These are phyloP conservation scores for Gortyna flavago DNA, from an alignment of 2,888 invertebrate species.

Conservation along the genomic window DNA sequence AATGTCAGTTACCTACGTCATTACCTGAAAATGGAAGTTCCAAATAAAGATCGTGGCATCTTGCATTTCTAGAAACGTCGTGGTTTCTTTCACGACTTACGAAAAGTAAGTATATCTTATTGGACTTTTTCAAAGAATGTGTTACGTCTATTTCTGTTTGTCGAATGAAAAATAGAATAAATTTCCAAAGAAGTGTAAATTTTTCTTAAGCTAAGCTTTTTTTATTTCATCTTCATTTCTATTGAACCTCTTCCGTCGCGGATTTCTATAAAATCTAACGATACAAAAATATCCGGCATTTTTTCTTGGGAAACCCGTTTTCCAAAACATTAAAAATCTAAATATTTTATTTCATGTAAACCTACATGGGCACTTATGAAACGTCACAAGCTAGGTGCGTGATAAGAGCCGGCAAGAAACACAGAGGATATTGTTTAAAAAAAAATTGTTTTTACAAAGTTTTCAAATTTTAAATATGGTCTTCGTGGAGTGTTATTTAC, in stretches of 20 bases:
- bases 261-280: slow-evolving; percentile 9
- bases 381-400: neutral
- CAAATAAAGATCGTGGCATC: neutral
- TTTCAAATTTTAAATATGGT: too few relatives aligned
- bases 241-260: slow-evolving; percentile 6
- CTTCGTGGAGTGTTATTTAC: too few relatives aligned
- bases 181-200: neutral
- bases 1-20: neutral
- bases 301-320: neutral
- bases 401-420: neutral
- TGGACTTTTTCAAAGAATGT: neutral
- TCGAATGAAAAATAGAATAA: neutral
- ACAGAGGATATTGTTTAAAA: too few relatives aligned
- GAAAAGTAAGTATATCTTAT: neutral
- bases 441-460: too few relatives aligned
- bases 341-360: neutral
- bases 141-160: neutral
- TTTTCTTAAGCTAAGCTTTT: slow-evolving; percentile 18
- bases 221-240: slow-evolving; percentile 36
- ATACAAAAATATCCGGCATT: neutral
- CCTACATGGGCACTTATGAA: neutral
- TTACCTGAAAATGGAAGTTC: neutral
- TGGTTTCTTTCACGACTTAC: neutral
- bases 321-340: neutral
- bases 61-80: neutral